Conservation (phyloP, 1,140 invertebrate genomes). For the Venustaconcha ellipsiformis region DNA sequence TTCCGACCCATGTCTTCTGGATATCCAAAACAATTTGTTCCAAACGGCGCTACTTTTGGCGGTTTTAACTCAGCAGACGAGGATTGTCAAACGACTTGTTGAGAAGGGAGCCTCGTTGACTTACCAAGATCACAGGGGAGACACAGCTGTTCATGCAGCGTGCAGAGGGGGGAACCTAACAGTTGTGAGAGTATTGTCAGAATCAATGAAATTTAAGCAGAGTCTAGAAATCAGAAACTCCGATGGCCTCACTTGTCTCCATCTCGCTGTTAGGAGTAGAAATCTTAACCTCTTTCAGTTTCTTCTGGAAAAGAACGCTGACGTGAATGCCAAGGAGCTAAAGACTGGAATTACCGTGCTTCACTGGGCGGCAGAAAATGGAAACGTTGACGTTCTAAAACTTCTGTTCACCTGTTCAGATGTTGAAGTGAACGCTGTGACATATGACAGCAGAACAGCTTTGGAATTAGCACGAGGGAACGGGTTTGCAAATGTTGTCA, state of each 20-base stretch:
- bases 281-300: conserved; percentile 9
- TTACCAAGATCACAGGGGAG: conserved; percentile 43
- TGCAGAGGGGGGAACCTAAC: conserved; percentile 75
- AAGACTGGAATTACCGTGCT: conserved; percentile 45
- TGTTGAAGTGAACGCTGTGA: conserved; percentile 23
- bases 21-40: conserved; percentile 40
- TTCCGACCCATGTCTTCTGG: conserved; percentile 17
- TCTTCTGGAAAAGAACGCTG: conserved; percentile 30
- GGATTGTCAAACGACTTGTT: conserved; percentile 76
- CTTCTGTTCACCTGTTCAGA: conserved; percentile 16
- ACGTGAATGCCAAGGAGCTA: conserved; percentile 77
- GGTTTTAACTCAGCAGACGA: conserved; percentile 76
- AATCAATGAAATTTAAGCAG: conserved; percentile 69
- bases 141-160: conserved; percentile 52
- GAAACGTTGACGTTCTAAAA: conserved; percentile 22
- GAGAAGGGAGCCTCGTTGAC: conserved; percentile 75
- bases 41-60: conserved; percentile 80
- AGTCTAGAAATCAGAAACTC: conserved; percentile 80
- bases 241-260: conserved; percentile 80
- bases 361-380: conserved; percentile 38
- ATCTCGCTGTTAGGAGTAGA: conserved; percentile 26
- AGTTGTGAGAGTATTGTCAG: conserved; percentile 76
- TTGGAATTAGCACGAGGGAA: conserved; percentile 18
- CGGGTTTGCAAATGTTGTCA: no score
- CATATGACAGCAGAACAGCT: conserved; percentile 18